These are phyloP conservation scores for Nerophis ophidion DNA, from an alignment of 2,113 vertebrate genomes.

Conservation along the genomic window DNA sequence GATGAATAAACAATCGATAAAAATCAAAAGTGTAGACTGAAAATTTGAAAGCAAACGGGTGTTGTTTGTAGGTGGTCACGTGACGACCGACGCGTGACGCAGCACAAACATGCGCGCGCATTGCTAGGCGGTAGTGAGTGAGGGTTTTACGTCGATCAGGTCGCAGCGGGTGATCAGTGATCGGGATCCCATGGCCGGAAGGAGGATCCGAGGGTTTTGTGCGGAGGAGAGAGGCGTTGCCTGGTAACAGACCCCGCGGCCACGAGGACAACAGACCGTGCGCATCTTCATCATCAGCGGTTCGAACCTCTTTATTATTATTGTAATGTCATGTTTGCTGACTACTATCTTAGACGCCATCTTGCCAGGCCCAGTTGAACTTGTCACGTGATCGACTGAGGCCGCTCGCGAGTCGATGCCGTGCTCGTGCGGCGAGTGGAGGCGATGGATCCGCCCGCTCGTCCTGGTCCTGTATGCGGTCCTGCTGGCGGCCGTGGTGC, in stretches of 20 bases:
- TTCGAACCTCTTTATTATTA: not conserved
- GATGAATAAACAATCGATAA: not conserved
- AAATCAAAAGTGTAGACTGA: too few relatives aligned
- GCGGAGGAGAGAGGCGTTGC: constrained; percentile 47
- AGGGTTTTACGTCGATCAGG: not conserved
- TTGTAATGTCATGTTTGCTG: not conserved
- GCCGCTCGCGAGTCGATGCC: constrained; percentile 35
- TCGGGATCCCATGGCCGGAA: not conserved
- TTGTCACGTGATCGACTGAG: constrained; percentile 18
- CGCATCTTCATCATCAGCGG: constrained; percentile 8
- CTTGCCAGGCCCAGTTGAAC: too few relatives aligned
- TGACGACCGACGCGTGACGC: constrained; percentile 36
- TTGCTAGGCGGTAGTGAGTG: not conserved
- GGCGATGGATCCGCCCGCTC: constrained; percentile 59
- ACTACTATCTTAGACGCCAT: too few relatives aligned
- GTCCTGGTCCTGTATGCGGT: constrained; percentile 54
- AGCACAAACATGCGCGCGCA: constrained; percentile 17
- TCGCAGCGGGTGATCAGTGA: not conserved
- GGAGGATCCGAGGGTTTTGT: constrained; percentile 2
- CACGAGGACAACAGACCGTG: constrained; percentile 29
- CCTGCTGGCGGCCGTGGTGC: constrained; percentile 45
- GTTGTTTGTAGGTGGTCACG: constrained; percentile 1
- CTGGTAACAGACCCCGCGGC: constrained; percentile 36
- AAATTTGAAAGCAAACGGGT: not conserved
- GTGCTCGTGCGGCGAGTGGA: constrained; percentile 50